Evolutionary conservation across 2,113 vertebrate genomes (phyloP), one percentile per base, ranked within the genome.

Genomic region (Siniperca chuatsi): DNA sequence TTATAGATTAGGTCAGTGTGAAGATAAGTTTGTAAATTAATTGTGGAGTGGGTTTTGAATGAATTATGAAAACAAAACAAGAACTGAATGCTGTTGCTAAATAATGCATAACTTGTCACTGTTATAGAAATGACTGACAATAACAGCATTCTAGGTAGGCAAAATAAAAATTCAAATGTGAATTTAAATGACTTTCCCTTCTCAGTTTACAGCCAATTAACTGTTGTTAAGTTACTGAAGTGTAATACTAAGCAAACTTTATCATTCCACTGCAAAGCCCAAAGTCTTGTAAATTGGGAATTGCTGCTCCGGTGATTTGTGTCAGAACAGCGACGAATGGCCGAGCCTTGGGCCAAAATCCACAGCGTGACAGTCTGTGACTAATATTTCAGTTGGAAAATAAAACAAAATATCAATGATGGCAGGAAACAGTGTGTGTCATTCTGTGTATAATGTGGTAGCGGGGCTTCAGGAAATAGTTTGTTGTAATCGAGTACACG

Each of bases 341-440:
- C 57, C 62, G 8, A 69, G 75, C 88, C 84, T 66, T 11, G 0
- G 77, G 88, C 67, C 48, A 61, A 76, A 81, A 75, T 61, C 18
- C 21, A 4, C 68, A 57, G 58, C 42, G 3, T 88, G 87, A 85
- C 87, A 81, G 23, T 29, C 20, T 61, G 50, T 83, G 86, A 90
- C 82, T 76, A 81, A 90, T 84, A 81, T 60, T 73, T 73, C 48
- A 37, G 35, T 8, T 2, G 65, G 52, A 15, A 79, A 81, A 69
- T 50, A 80, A 90, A 83, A 0, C 29, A 11, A 79, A 79, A 84
- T 29, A 60, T 73, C 23, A 52, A n/a, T 20, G 54, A 82, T 54
- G 86, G 55, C 71, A 69, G 73, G 61, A 89, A 85, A 78, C 15
- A n/a, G 46, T n/a, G 16, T 66, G 33, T 76, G 35, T 60, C 65